Evolutionary conservation across 1,140 invertebrate species (phyloP).

Genomic region (Leptoteleia sp.): DNA sequence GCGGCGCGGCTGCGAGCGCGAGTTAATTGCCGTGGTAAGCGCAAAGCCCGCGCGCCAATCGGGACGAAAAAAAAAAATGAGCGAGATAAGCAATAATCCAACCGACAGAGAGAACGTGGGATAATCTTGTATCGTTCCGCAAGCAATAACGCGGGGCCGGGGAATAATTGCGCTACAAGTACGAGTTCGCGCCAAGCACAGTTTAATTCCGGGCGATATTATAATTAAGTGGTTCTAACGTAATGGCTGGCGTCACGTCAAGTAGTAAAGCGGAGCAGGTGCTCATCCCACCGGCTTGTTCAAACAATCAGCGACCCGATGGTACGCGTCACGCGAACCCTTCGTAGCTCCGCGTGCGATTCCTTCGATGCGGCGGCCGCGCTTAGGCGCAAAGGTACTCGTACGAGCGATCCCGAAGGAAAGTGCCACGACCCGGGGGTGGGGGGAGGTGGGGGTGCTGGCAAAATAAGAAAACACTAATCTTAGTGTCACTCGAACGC

Average conservation of each 20-base stretch:
- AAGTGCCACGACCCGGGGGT: no score
- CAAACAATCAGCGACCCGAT: slow-evolving; percentile 79
- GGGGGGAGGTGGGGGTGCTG: neutral
- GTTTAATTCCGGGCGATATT: slow-evolving; percentile 81
- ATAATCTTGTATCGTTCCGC: slow-evolving; percentile 69
- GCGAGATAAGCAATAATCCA: slow-evolving; percentile 55
- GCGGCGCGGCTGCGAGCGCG: neutral
- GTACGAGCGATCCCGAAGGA: slow-evolving; percentile 47
- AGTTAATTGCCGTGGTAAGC: slow-evolving; percentile 36
- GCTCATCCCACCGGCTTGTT: slow-evolving; percentile 75
- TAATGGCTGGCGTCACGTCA: slow-evolving; percentile 81
- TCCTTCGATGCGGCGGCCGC: slow-evolving; percentile 30
- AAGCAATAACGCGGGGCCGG: slow-evolving; percentile 73
- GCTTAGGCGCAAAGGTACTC: slow-evolving; percentile 32
- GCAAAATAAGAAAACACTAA: slow-evolving; percentile 34
- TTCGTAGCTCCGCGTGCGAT: slow-evolving; percentile 32
- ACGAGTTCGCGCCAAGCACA: slow-evolving; percentile 79
- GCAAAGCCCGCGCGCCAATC: slow-evolving; percentile 2
- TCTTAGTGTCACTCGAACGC: slow-evolving; percentile 20
- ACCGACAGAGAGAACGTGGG: slow-evolving; percentile 49
- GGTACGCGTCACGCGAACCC: slow-evolving; percentile 78
- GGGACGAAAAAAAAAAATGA: slow-evolving; percentile 28
- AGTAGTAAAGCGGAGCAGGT: slow-evolving; percentile 72
- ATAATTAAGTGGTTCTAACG: slow-evolving; percentile 81
- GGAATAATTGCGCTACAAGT: slow-evolving; percentile 79